Evolutionary conservation across 2,888 invertebrate genomes (phyloP), one percentile per base, ranked within the genome.

Genomic region (Agonum fuliginosum): DNA sequence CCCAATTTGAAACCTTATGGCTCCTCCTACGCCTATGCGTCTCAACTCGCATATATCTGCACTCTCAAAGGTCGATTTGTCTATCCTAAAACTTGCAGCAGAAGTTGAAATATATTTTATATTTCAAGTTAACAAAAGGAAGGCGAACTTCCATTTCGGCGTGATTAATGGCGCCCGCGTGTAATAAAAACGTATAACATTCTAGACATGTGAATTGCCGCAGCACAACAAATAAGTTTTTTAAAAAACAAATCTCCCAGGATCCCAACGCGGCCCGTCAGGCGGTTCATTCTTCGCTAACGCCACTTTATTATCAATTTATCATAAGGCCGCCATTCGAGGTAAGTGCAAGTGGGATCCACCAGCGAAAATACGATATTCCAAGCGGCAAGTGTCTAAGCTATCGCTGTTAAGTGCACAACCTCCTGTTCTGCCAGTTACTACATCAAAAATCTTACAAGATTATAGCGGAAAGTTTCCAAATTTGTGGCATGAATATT

Each of bases 291-390:
- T 70, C 70, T 70, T 62, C 17, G 43, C 70, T 70, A 46, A 70
- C 70, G 70, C 70, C 70, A 70, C 70, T 70, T 70, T 70, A 70
- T 70, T 70, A 70, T 70, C 70, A 70, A 70, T 70, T 70, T 70
- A 70, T 70, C 70, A 70, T 70, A 70, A 70, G 70, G 41, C 41
- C 30, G 37, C 12, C 12, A 54, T 24, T 34, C n/a, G n/a, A n/a
- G n/a, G n/a, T n/a, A 34, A 34, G 34, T 6, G 8, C 8, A 34
- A 8, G 8, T 34, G 5, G 8, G 34, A 6, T 34, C 4, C 34
- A 14, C 17, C 8, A 30, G 30, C 34, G 17, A 22, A 27, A 12
- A 14, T 12, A 12, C 14, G 37, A 62, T 48, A 17, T n/a, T 62
- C 30, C 17, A 10, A n/a, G 62, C 24, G 22, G 14, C 17, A 10